phyloP scores from a whole-genome alignment of 2,888 invertebrate genomes.

The Antheraea yamamai region DNA sequence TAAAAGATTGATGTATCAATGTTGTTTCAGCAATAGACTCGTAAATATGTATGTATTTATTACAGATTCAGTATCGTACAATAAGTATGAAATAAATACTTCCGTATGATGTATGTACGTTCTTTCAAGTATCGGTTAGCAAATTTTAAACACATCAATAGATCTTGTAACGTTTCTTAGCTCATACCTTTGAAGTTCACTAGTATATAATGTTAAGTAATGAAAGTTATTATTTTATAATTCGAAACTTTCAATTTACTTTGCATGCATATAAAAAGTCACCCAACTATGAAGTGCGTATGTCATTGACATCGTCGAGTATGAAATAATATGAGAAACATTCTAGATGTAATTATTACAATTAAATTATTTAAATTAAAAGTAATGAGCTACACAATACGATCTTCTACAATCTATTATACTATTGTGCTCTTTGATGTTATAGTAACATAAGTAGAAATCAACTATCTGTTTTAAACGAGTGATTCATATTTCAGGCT shows the following conservation, averaged over 20 bases:
- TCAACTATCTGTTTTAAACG: background rate
- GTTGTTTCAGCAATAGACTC: background rate
- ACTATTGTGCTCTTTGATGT: background rate
- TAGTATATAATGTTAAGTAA: background rate
- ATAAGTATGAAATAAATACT: background rate
- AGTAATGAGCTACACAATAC: background rate
- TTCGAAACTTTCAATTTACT: background rate
- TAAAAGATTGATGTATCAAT: constrained; percentile 18
- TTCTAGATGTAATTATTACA: background rate
- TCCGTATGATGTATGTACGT: background rate
- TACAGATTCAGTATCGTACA: background rate
- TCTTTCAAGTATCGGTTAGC: background rate
- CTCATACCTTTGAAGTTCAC: background rate
- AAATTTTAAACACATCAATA: background rate
- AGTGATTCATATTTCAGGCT: constrained; percentile 1
- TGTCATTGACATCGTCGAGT: background rate
- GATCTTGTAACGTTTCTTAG: background rate
- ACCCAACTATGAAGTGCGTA: background rate
- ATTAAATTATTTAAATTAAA: constrained; percentile 1
- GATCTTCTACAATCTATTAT: background rate
- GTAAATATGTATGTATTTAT: background rate
- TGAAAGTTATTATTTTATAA: background rate
- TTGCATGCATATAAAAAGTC: background rate
- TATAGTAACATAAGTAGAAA: background rate
- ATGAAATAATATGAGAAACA: background rate